These are phyloP conservation scores for Cirrhinus mrigala DNA, from an alignment of 2,797 vertebrate genomes.

Conservation along the genomic window DNA sequence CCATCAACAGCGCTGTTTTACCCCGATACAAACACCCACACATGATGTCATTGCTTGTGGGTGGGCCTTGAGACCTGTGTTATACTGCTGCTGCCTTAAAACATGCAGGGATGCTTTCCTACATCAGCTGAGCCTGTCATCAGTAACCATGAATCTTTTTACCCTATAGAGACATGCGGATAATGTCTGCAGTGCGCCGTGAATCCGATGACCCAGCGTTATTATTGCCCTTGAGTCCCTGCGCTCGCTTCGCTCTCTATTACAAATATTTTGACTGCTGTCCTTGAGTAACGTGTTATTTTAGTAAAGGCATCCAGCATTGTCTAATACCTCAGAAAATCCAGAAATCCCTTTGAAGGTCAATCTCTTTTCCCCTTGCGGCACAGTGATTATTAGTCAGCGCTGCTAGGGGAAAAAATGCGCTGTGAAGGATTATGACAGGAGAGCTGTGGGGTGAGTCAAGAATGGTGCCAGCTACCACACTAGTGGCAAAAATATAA, in stretches of 20 bases:
- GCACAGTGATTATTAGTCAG: constrained; percentile 43
- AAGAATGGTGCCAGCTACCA: constrained; percentile 26
- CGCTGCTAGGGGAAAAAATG: constrained; percentile 47
- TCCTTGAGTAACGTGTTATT: constrained; percentile 38
- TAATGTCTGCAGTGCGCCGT: constrained; percentile 14
- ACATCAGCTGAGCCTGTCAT: constrained; percentile 20
- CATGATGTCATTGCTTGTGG: neutral
- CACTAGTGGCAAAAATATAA: constrained; percentile 12
- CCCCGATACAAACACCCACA: neutral
- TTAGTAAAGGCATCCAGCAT: constrained; percentile 47
- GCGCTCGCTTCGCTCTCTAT: constrained; percentile 2
- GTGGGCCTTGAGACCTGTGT: neutral
- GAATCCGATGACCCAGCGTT: constrained; percentile 14
- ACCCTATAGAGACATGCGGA: constrained; percentile 6
- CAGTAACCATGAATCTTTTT: constrained; percentile 26
- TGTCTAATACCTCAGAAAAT: constrained; percentile 53
- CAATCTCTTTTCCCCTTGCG: constrained; percentile 40
- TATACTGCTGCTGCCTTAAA: neutral
- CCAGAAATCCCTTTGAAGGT: constrained; percentile 59
- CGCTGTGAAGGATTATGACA: constrained; percentile 49
- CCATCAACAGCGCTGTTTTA: neutral
- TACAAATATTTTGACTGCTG: constrained; percentile 47
- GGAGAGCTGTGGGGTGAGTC: constrained; percentile 25
- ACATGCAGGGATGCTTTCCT: neutral
- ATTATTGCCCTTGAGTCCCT: constrained; percentile 32